These are phyloP conservation scores for Protaetia brevitarsis DNA, from an alignment of 1,140 invertebrate genomes.

Conservation along the genomic window DNA sequence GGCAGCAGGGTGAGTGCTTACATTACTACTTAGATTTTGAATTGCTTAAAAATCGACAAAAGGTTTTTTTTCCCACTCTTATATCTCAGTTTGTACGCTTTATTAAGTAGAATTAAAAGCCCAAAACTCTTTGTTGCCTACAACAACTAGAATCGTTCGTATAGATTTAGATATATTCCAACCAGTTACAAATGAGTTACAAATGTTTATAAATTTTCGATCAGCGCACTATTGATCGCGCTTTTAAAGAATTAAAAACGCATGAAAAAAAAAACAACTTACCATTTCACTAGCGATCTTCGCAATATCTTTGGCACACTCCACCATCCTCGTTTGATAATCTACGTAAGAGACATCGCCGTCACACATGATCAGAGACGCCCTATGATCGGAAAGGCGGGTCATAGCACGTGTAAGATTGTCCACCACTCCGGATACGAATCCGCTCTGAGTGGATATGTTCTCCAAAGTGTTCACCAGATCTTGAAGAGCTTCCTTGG, in stretches of 20 bases:
- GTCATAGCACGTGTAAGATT: slow-evolving; percentile 84
- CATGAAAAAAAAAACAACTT: slow-evolving; percentile 36
- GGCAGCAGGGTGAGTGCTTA: too few species aligned
- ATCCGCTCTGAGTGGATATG: slow-evolving; percentile 82
- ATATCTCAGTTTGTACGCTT: too few species aligned
- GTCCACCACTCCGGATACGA: slow-evolving; percentile 84
- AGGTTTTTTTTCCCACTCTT: too few species aligned
- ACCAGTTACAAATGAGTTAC: too few species aligned
- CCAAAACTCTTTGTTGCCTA: too few species aligned
- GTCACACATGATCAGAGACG: slow-evolving; percentile 55
- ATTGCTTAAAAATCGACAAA: too few species aligned
- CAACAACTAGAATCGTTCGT: too few species aligned
- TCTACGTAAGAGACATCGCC: slow-evolving; percentile 77
- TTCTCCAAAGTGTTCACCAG: slow-evolving; percentile 77
- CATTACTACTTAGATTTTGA: too few species aligned
- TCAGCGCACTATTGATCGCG: not conserved
- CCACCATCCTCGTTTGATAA: slow-evolving; percentile 96
- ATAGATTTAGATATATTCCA: too few species aligned
- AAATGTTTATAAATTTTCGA: too few species aligned
- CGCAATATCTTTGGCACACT: slow-evolving; percentile 90
- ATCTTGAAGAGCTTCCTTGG: slow-evolving; percentile 79
- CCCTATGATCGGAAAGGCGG: slow-evolving; percentile 68
- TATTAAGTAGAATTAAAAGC: too few species aligned
- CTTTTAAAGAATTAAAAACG: not conserved
- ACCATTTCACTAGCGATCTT: slow-evolving; percentile 91